Base-by-base conservation (phyloP, 2,113 vertebrate species). In the Labeo catla region DNA sequence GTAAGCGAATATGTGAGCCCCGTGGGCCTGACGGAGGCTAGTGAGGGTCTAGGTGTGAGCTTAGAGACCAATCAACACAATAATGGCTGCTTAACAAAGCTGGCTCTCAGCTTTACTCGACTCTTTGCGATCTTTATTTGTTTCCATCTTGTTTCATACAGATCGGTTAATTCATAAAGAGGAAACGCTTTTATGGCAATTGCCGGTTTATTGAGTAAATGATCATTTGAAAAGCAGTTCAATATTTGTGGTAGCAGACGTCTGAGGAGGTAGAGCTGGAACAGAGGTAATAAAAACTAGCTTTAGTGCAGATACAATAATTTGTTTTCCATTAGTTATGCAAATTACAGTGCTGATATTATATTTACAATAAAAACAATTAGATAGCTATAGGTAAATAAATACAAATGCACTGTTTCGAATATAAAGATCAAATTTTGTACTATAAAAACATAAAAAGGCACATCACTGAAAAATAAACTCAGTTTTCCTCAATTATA, bases 11-110 rank as follows among this genome's bases (percentile, higher is more conserved):
- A 23, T 19, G 9, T n/a, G 28, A 73, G 61, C 47, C 81, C 81
- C 16, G 16, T 70, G 63, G 68, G 81, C 28, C 49, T 8, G 21
- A 34, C 16, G 36, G 16, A 57, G 81, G 50, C 66, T 73, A 83
- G 65, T 83, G 49, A 59, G 50, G 50, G 81, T 73, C 81, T 73
- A 83, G 66, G 81, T 73, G 81, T 83, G 81, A 83, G 66, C 81
- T 73, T 43, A 52, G 81, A 83, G 81, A 83, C 68, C 65, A 79
- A 65, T 80, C 61, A 78, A 39, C 66, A 80, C 82, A 72, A 74
- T 59, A 83, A 76, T 34, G 59, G 16, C 66, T 76, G 86, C 70
- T 82, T 76, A 43, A 72, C 66, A 54, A 74, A 65, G 73, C 76
- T 87, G 66, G 15, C 28, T 84, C 23, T 87, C 45, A 21, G 39